Conservation (phyloP, 1,140 invertebrate genomes). For the Sipha flava region DNA sequence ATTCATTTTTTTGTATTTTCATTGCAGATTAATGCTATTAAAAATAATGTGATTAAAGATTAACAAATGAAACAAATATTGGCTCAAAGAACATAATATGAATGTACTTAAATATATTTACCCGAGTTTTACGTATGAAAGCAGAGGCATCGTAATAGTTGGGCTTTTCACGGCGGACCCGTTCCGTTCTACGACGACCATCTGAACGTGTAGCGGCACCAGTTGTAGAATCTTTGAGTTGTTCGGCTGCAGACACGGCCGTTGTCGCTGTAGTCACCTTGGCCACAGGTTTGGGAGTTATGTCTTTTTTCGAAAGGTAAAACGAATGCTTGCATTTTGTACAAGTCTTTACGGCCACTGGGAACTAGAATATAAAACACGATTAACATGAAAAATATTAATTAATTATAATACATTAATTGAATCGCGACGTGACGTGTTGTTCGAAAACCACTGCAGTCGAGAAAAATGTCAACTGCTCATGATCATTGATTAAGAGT, state of each 20-base stretch:
- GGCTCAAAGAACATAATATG: too few relatives aligned
- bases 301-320: slow-evolving; percentile 35
- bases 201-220: background rate
- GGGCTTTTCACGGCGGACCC: slow-evolving; percentile 66
- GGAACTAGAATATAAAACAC: slow-evolving; percentile 50
- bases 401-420: too few relatives aligned
- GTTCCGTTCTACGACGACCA: slow-evolving; percentile 54
- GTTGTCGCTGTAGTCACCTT: background rate
- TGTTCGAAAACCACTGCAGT: too few relatives aligned
- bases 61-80: too few relatives aligned
- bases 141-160: slow-evolving; percentile 76
- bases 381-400: background rate
- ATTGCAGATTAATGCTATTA: too few relatives aligned
- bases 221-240: background rate
- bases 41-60: too few relatives aligned
- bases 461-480: too few relatives aligned
- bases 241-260: background rate
- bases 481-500: too few relatives aligned
- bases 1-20: too few relatives aligned
- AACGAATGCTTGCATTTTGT: slow-evolving; percentile 42
- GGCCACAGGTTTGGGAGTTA: background rate
- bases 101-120: slow-evolving; percentile 41
- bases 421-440: too few relatives aligned
- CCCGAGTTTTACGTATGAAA: slow-evolving; percentile 59
- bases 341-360: slow-evolving; percentile 70